These are phyloP conservation scores for Cottus gobio DNA, from an alignment of 2,113 vertebrate genomes.

Conservation along the genomic window DNA sequence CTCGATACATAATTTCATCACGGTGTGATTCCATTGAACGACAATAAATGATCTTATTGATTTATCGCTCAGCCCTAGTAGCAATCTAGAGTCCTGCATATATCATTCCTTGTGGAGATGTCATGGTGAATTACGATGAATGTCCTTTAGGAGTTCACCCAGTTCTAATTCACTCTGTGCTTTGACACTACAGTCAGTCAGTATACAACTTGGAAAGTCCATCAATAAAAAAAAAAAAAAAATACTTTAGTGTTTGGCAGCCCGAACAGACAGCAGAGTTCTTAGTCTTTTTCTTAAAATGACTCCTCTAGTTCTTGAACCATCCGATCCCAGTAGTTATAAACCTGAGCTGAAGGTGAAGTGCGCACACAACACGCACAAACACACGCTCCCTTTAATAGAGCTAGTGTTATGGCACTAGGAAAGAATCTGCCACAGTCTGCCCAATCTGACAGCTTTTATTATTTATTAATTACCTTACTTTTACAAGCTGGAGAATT, in stretches of 20 bases:
- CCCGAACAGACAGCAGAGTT: slow-evolving; percentile 35
- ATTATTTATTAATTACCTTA: slow-evolving; percentile 82
- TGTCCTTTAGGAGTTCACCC: slow-evolving; percentile 7
- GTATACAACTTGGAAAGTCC: slow-evolving; percentile 32
- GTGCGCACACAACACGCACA: slow-evolving; percentile 39
- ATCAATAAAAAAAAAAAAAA: neutral
- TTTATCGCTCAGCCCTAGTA: neutral
- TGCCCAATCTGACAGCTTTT: slow-evolving; percentile 77
- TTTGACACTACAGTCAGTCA: slow-evolving; percentile 23
- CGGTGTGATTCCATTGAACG: neutral
- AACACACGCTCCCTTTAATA: slow-evolving; percentile 63
- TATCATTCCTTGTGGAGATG: neutral
- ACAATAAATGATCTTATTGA: neutral
- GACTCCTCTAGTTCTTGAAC: slow-evolving; percentile 39
- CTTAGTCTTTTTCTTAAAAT: neutral
- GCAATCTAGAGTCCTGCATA: neutral
- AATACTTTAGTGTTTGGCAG: slow-evolving; percentile 25
- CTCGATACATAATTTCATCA: neutral
- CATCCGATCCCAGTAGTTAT: slow-evolving; percentile 40
- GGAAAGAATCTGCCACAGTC: slow-evolving; percentile 81
- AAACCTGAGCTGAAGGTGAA: slow-evolving; percentile 42
- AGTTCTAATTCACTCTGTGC: slow-evolving; percentile 26
- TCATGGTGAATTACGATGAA: slow-evolving; percentile 22
- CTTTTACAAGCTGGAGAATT: slow-evolving; percentile 80
- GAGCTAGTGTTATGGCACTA: slow-evolving; percentile 77